A percentile compares a stretch with the other conserved stretches of the same genome.
Evolutionary conservation across 2,797 vertebrate genomes (phyloP).

Genomic region (Neostethus bicornis): DNA sequence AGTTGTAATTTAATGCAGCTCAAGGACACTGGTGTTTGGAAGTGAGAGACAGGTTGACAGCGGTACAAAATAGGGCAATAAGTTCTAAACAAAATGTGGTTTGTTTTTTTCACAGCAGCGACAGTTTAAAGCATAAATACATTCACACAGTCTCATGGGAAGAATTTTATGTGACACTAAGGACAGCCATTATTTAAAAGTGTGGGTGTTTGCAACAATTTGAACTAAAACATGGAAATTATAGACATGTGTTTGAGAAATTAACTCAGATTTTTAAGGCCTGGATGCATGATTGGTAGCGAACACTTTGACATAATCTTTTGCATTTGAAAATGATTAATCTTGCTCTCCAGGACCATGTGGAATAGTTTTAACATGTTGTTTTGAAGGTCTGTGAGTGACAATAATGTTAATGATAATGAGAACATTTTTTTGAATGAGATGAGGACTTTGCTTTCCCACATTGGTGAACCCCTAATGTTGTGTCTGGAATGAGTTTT

Average conservation of each 20-base stretch:
- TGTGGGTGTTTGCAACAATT: no score
- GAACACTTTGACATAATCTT: no score
- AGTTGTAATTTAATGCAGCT: background rate
- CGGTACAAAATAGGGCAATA: background rate
- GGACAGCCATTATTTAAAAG: no score
- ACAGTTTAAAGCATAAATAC: no score
- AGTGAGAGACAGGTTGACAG: background rate
- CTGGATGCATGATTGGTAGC: no score
- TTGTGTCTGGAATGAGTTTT: background rate
- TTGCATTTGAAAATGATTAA: no score
- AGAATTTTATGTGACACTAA: no score
- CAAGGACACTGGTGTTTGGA: background rate
- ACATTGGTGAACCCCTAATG: slow-evolving; percentile 1
- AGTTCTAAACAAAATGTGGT: background rate
- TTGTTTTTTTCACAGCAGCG: background rate
- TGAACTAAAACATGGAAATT: no score
- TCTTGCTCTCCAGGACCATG: no score
- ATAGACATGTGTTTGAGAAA: no score
- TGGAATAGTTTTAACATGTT: background rate
- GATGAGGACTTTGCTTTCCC: background rate
- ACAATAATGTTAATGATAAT: background rate
- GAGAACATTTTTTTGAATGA: background rate
- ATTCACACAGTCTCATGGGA: no score
- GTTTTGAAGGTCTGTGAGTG: background rate
- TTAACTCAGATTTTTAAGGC: no score